Evolutionary conservation across 2,797 vertebrate species (phyloP), one percentile per base, ranked within the genome.

Genomic region (Pogoniulus pusillus): DNA sequence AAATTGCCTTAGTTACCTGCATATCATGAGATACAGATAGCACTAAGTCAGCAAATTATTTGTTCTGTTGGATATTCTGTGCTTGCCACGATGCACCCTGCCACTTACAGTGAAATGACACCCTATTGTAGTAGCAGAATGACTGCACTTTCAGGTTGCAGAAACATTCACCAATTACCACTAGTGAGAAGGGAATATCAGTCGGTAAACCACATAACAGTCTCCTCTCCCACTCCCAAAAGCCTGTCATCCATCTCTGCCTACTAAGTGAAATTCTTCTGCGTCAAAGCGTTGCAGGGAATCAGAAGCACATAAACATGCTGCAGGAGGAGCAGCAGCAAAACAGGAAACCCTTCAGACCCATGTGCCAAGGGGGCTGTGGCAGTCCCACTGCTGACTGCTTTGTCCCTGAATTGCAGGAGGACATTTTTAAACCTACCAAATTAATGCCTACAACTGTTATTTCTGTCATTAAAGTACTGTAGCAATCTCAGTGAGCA

Each of bases 21-120:
- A 69, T 76, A 93, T 82, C 69, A 76, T 85, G 83, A 90, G 81
- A 74, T 53, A 81, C 68, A 93, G 72, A 84, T 62, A 91, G 69
- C 29, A 84, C 91, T 58, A 95, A 90, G 89, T 92, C 93, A 93
- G 89, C 93, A 96, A 84, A 94, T 89, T 77, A 81, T 74, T 88
- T 88, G 74, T 93, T 93, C 68, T 86, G 71, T 57, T 51, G 58
- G 72, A 51, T 85, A 15, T 51, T 65, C 69, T 73, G 62, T 64
- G 63, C 54, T 92, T 88, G 82, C 43, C 64, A 53, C 84, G 91
- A 83, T 82, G 94, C 93, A 94, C 75, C 72, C 89, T 86, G 84
- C 86, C 90, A 90, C 68, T 90, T 89, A 75, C 3, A 68, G 84
- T 12, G 49, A 79, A 95, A 89, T 85, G 85, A 80, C 89, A 91